Evolutionary conservation across 1,140 invertebrate genomes (phyloP), one percentile per base, ranked within the genome.

Genomic region (Penaeus japonicus): DNA sequence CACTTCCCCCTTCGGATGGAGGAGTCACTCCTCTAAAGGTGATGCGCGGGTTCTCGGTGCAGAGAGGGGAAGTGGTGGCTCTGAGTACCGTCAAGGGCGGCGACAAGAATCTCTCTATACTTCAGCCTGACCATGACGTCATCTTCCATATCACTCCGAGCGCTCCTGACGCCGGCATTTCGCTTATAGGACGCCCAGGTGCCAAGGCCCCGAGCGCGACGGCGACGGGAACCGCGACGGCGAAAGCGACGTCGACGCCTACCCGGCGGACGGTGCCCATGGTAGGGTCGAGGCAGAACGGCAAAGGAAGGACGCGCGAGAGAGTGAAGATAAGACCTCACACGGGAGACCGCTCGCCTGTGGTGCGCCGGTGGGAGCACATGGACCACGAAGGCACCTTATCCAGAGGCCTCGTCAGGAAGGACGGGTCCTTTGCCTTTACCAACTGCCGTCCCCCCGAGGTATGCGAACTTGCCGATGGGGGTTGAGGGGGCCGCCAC

Each of bases 331-430:
- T 47, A 47, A 47, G 47, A 15, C 47, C 47, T 12, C 47, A 47
- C 47, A 47, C 47, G 47, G 47, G 47, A 15, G 47, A 47, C 4
- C 47, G 47, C 15, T 47, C 47, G 47, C 47, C 47, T 47, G 78
- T 87, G 30, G 27, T 87, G 32, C 59, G 85, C 30, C 57, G 85
- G 47, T 87, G 85, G 85, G 85, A 87, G 59, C 85, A 87, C 62
- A 87, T 82, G 85, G 85, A 87, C 62, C 30, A 82, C 20, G 78
- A 54, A 18, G 85, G 85, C 2, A 87, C 85, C 30, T 30, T 87
- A 18, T 82, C 78, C 20, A 55, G 85, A 7, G 85, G 85, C 27
- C 65, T 87, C 17, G 85, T 87, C 18, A 53, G 85, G 39, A 70
- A 54, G 15, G 85, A 87, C 24, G 85, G 85, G 12, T 87, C 85